phyloP scores from a whole-genome alignment of 2,113 vertebrate species.

The Danionella cerebrum region DNA sequence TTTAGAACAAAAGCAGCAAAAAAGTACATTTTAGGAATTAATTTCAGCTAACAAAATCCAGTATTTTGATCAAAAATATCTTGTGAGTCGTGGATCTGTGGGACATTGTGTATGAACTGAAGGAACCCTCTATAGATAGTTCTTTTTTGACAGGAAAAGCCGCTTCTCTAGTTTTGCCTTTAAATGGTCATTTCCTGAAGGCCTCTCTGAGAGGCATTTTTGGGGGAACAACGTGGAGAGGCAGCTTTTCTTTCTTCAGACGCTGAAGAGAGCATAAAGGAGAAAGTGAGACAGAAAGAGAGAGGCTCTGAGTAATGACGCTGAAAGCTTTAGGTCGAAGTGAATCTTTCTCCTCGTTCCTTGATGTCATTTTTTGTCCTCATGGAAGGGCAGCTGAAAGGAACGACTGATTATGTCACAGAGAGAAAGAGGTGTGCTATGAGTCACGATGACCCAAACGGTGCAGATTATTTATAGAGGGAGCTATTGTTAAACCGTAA shows the following conservation, averaged over 20 bases:
- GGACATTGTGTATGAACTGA: background rate
- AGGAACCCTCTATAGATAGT: constrained; percentile 10
- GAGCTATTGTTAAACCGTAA: background rate
- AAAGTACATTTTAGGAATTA: too few species aligned
- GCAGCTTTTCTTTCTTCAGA: background rate
- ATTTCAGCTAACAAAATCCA: too few species aligned
- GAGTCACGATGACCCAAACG: background rate
- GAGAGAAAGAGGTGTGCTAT: background rate
- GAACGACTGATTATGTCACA: background rate
- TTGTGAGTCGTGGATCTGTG: background rate
- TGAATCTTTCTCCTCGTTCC: constrained; percentile 17
- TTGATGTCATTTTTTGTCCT: constrained; percentile 1
- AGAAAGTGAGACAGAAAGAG: background rate
- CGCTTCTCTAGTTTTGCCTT: constrained; percentile 4
- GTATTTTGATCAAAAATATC: background rate
- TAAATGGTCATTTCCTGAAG: constrained; percentile 32
- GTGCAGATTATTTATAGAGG: too few species aligned
- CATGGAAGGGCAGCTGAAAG: background rate
- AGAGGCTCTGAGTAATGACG: background rate
- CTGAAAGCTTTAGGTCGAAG: constrained; percentile 15
- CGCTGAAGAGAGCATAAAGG: background rate
- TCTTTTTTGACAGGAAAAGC: constrained; percentile 12
- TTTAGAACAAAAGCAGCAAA: too few species aligned
- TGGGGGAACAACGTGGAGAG: background rate
- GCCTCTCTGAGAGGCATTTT: background rate